Base-by-base conservation (phyloP, 2,888 invertebrate species). In the Epiblema foenella region DNA sequence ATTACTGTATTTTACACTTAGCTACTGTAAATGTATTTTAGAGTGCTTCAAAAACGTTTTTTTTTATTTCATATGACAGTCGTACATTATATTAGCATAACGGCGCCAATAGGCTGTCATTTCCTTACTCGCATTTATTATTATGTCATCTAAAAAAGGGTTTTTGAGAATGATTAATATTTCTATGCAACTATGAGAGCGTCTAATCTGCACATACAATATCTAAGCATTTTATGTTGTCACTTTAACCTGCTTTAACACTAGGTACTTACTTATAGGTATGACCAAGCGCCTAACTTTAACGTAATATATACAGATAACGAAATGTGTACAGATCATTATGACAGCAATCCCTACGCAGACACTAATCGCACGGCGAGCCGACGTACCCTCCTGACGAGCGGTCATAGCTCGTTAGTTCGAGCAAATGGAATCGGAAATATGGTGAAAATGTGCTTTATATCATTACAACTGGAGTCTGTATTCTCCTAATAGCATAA, bases 381-480 rank as follows among this genome's bases (percentile, higher is more conserved):
- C 33, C 33, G 33, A 5, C 4, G 42, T 5, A 42, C 42, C 42
- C 42, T 42, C 11, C 39, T n/a, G 52, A 33, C 33, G 63, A 39
- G 37, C 9, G 20, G 52, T 9, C 52, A 20, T 15, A 39, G 37
- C n/a, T 39, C 52, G 39, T 52, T 63, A 63, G 20, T 2, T 20
- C 15, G 12, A 39, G 20, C 37, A 39, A 64, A 54, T 54, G 39
- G 63, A 39, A 37, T 20, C 52, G 8, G 37, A 11, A 33, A 20
- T 52, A 63, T 39, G 63, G 37, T 37, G 39, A n/a, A 64, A 54
- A 64, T 64, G 51, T 52, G 33, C 17, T 52, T 20, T 63, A 51
- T 20, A n/a, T 54, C 52, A 39, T 52, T 64, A 63, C n/a, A 18
- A 63, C 37, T 52, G 51, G 51, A 18, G 10, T 15, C 8, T 17